phyloP scores from a whole-genome alignment of 2,797 vertebrate species.

The Buceros bicornis region DNA sequence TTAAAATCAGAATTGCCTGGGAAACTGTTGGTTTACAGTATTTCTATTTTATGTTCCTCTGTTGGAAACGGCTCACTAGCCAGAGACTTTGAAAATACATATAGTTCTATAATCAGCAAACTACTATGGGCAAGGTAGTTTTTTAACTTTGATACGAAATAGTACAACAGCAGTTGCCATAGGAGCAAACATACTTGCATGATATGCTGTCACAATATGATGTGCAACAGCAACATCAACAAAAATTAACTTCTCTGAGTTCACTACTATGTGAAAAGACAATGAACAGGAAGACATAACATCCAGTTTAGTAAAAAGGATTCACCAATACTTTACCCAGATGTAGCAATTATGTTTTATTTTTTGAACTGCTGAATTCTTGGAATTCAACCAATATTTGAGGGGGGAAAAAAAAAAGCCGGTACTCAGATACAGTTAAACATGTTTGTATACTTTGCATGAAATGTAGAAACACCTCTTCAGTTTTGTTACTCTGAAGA shows the following conservation, averaged over 20 bases:
- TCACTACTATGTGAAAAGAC: neutral
- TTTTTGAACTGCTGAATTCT: neutral
- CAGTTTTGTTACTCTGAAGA: neutral
- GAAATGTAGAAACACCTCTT: neutral
- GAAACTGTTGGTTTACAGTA: neutral
- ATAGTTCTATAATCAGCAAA: neutral
- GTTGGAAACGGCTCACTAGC: neutral
- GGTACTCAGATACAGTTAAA: neutral
- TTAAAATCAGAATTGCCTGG: neutral
- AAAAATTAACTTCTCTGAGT: neutral
- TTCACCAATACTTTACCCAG: neutral
- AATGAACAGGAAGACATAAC: neutral
- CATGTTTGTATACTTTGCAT: neutral
- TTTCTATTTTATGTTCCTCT: neutral
- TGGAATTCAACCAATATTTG: neutral
- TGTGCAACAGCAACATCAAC: neutral
- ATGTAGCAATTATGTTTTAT: neutral
- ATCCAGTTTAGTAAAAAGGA: neutral
- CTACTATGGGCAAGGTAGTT: neutral
- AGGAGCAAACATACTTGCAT: neutral
- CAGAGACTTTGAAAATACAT: neutral
- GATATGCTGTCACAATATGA: neutral
- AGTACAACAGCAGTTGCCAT: neutral
- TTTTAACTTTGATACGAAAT: neutral
- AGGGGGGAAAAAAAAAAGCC: too few species aligned